Evolutionary conservation across 2,797 vertebrate species (phyloP).

Genomic region (Tolypeutes matacus): DNA sequence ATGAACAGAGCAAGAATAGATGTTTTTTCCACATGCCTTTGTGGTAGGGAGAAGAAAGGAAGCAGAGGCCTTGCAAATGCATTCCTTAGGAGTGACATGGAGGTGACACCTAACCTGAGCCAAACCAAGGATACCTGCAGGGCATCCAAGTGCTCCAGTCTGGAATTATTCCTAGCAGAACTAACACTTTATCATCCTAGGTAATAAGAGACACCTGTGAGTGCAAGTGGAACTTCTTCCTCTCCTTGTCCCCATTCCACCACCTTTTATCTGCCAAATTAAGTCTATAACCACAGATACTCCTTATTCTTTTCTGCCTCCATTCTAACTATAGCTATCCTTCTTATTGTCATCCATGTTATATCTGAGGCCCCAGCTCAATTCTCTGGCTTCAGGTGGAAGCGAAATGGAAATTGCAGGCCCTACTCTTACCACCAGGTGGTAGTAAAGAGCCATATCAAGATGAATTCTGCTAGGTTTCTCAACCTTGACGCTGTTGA

Average conservation of each 20-base stretch:
- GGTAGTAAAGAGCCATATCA: neutral
- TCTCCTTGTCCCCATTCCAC: neutral
- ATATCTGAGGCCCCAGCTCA: neutral
- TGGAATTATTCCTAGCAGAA: neutral
- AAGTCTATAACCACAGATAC: neutral
- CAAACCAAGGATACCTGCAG: neutral
- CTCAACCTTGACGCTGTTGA: neutral
- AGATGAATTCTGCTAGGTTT: neutral
- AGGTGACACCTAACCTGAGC: neutral
- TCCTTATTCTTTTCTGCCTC: neutral
- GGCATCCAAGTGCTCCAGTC: neutral
- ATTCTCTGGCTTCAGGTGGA: neutral
- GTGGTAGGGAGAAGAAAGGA: neutral
- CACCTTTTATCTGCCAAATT: neutral
- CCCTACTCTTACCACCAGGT: constrained; percentile 35
- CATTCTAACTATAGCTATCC: neutral
- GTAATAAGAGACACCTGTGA: neutral
- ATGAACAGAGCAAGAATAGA: neutral
- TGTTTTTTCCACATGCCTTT: neutral
- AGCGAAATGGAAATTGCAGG: neutral
- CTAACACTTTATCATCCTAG: neutral
- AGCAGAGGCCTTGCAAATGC: neutral
- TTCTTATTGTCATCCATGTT: neutral
- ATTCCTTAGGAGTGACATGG: neutral
- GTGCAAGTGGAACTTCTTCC: neutral